phyloP scores from a whole-genome alignment of 2,888 invertebrate genomes.

The Nomada goodeniana region DNA sequence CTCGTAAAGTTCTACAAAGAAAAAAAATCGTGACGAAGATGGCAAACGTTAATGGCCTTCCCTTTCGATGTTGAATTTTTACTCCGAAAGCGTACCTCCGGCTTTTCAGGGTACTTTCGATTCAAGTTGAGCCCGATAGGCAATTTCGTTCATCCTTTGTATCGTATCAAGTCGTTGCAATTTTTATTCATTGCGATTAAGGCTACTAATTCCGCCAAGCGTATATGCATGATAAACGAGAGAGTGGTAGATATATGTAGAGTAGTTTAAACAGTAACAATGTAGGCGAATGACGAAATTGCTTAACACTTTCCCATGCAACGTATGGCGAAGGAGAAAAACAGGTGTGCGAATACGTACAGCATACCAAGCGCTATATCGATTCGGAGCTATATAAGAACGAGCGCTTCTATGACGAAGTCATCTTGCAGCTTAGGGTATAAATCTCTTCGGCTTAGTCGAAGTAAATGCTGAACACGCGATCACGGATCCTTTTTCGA shows the following conservation, averaged over 20 bases:
- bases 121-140: neutral
- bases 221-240: too few relatives aligned
- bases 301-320: too few relatives aligned
- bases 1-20: constrained; percentile 30
- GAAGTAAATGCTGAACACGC: constrained; percentile 49
- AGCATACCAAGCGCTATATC: constrained; percentile 7
- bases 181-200: neutral
- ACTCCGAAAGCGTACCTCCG: neutral
- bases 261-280: too few relatives aligned
- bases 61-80: constrained; percentile 31
- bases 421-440: constrained; percentile 48
- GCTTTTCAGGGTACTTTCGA: constrained; percentile 4
- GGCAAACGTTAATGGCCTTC: constrained; percentile 50
- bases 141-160: neutral
- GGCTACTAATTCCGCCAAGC: neutral
- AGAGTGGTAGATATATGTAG: too few relatives aligned
- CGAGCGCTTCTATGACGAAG: constrained; percentile 32
- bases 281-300: too few relatives aligned
- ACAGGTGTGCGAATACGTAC: constrained; percentile 5
- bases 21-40: constrained; percentile 25
- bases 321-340: neutral
- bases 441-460: constrained; percentile 61
- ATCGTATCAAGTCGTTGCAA: too few relatives aligned
- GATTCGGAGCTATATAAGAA: constrained; percentile 31
- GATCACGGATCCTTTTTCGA: constrained; percentile 47